Evolutionary conservation across 2,113 vertebrate species (phyloP).

Genomic region (Mirounga angustirostris): DNA sequence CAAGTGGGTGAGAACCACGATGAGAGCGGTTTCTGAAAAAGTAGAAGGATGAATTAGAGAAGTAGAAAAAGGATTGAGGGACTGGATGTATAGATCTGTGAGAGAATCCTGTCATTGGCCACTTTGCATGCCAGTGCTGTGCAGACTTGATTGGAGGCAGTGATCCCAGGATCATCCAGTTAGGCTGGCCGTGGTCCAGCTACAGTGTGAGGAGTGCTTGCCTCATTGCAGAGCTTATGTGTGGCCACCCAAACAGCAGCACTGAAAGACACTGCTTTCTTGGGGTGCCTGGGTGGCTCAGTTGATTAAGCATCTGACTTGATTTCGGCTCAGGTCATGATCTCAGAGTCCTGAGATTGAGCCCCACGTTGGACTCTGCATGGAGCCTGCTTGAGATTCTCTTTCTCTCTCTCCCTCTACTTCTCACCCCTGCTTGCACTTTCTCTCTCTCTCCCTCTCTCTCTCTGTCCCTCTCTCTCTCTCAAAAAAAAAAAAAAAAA

Average conservation of each 20-base stretch:
- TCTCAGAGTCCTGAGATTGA: not conserved
- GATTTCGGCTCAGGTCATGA: not conserved
- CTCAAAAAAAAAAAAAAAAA: not conserved
- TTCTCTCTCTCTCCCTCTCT: not conserved
- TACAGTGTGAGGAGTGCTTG: not conserved
- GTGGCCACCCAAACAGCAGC: not conserved
- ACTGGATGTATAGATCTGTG: not conserved
- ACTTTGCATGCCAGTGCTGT: not conserved
- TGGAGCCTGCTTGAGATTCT: not conserved
- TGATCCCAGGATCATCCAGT: not conserved
- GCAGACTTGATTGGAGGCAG: not conserved
- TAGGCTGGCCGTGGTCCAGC: not conserved
- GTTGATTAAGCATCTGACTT: not conserved
- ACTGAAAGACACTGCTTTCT: not conserved
- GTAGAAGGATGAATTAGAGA: not conserved
- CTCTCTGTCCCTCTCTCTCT: too few species aligned
- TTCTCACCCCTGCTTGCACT: not conserved
- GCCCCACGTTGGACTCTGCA: not conserved
- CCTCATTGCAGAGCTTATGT: not conserved
- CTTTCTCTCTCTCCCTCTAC: not conserved
- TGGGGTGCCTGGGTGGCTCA: not conserved
- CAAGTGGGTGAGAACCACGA: not conserved
- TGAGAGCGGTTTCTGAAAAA: not conserved
- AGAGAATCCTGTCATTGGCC: not conserved
- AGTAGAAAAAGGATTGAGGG: not conserved